Conservation (phyloP, 2,797 vertebrate genomes). For the Lagodon rhomboides region DNA sequence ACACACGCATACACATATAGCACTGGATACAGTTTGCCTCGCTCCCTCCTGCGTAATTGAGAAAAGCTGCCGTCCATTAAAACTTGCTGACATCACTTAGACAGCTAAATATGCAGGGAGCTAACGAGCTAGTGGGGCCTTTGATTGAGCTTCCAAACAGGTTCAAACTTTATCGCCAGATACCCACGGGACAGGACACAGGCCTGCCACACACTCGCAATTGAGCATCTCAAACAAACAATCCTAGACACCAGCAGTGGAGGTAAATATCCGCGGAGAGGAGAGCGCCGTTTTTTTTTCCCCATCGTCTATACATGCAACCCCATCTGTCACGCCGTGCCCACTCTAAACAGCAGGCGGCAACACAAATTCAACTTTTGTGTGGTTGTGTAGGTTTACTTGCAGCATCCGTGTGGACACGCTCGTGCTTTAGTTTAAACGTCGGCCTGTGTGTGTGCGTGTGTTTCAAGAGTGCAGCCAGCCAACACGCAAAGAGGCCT, state of each 20-base stretch:
- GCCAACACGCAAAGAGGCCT: conserved; percentile 22
- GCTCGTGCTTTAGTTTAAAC: conserved; percentile 28
- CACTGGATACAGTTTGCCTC: conserved; percentile 74
- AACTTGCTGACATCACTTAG: conserved; percentile 88
- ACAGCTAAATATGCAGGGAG: conserved; percentile 81
- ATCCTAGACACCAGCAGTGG: conserved; percentile 53
- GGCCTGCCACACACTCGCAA: conserved; percentile 64
- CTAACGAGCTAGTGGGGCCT: conserved; percentile 79
- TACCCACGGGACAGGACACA: conserved; percentile 66
- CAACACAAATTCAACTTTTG: conserved; percentile 34
- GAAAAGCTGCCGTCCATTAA: conserved; percentile 87
- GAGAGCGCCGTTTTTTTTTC: conserved; percentile 12
- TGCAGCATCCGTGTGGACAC: conserved; percentile 40
- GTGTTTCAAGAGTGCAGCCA: conserved; percentile 14
- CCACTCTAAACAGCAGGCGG: conserved; percentile 61
- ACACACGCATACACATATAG: conserved; percentile 50
- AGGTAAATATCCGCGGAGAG: conserved; percentile 56
- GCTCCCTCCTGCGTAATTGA: conserved; percentile 85
- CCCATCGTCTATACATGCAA: conserved; percentile 30
- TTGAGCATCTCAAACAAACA: conserved; percentile 79
- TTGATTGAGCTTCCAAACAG: conserved; percentile 79
- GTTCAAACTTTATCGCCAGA: conserved; percentile 74
- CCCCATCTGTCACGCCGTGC: conserved; percentile 15
- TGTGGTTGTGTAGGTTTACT: conserved; percentile 49
- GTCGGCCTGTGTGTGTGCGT: not conserved